Evolutionary conservation across 2,113 vertebrate genomes (phyloP), one percentile per base, ranked within the genome.

Genomic region (Conger conger): DNA sequence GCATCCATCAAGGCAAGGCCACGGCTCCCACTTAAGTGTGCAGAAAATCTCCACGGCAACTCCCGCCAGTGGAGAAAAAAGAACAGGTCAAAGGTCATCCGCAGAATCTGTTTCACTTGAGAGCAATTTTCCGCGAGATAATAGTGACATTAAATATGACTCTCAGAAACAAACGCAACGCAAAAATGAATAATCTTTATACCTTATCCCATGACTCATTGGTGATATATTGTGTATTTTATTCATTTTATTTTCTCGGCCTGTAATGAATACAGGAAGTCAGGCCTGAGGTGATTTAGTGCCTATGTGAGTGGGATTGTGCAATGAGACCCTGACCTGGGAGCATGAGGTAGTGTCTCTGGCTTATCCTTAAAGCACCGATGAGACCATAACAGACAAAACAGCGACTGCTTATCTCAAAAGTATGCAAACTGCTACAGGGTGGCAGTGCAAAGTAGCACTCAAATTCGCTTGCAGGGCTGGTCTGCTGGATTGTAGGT

Each of bases 1-100:
- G 13, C 68, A 73, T 73, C 68, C n/a, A 73, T 73, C 68, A 73
- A 73, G 68, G 68, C 68, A n/a, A 73, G n/a, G 68, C 30, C 68
- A 73, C 27, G 0, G n/a, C 2, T 1, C 13, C n/a, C n/a, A 33
- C n/a, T 73, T 73, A 73, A 30, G 68, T 33, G n/a, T n/a, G 30
- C 33, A 30, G 27, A 33, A n/a, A 73, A 27, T 33, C n/a, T 13
- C 68, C 6, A 13, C n/a, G 30, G 9, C 15, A 0, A 13, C 27
- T 73, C 8, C 68, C 7, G 27, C 6, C n/a, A 11, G 11, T 13
- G 33, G 4, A 73, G 9, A 63, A 33, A 73, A 33, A 20, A 73
- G n/a, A 73, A 27, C 20, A 73, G 68, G 27, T 73, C n/a, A 73
- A n/a, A 73, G n/a, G n/a, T 2, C 20, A 5, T 33, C 2, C 4